phyloP scores from a whole-genome alignment of 2,888 invertebrate genomes.

The Keiferia lycopersicella region DNA sequence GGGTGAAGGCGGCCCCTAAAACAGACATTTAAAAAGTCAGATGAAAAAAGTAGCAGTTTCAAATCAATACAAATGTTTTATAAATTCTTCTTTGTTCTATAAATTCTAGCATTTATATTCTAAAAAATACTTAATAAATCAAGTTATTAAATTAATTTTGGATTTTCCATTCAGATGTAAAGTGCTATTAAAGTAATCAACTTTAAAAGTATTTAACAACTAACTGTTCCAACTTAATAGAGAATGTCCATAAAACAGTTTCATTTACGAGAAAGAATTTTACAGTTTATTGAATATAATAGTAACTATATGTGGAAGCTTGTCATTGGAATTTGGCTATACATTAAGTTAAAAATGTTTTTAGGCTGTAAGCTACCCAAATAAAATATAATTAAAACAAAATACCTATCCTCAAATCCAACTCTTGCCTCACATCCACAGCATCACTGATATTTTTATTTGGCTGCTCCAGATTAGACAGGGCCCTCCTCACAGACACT shows the following conservation, averaged over 20 bases:
- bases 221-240: too few relatives aligned
- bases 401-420: constrained; percentile 95
- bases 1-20: constrained; percentile 97
- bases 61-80: too few relatives aligned
- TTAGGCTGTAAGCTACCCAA: too few relatives aligned
- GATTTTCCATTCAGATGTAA: too few relatives aligned
- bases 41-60: not conserved
- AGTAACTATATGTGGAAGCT: not conserved
- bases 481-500: constrained; percentile 89
- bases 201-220: too few relatives aligned
- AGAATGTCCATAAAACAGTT: not conserved
- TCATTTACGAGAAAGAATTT: not conserved
- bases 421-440: constrained; percentile 94
- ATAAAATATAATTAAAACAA: not conserved
- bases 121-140: too few relatives aligned
- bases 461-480: constrained; percentile 89
- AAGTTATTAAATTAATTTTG: too few relatives aligned
- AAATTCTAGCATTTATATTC: too few relatives aligned
- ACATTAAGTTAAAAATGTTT: too few relatives aligned
- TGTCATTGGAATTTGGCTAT: too few relatives aligned
- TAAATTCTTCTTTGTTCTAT: too few relatives aligned
- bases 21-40: constrained; percentile 27
- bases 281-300: not conserved
- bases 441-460: constrained; percentile 93
- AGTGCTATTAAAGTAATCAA: too few relatives aligned